Conservation (phyloP, 2,888 invertebrate species). For the Calameuta idolon region DNA sequence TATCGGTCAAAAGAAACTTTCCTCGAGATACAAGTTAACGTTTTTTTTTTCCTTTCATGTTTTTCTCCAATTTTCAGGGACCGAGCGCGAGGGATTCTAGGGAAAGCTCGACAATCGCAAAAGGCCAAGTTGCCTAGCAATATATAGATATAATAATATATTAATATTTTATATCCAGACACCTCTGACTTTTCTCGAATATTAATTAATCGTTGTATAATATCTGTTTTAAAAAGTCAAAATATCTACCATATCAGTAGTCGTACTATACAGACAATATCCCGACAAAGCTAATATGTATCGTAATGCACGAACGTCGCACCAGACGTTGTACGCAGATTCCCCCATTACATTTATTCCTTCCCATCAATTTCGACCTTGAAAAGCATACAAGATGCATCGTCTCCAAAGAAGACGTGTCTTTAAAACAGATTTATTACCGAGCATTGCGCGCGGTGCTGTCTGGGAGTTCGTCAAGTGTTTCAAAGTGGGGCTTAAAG, state of each 20-base stretch:
- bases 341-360: not conserved
- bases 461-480: not conserved
- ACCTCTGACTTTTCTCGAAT: constrained; percentile 43
- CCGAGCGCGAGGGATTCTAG: not conserved
- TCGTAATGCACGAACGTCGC: not conserved
- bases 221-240: constrained; percentile 35
- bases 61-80: not conserved
- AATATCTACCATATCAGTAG: constrained; percentile 37
- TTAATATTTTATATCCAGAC: constrained; percentile 49
- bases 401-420: not conserved
- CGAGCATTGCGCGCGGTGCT: not conserved
- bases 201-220: constrained; percentile 32
- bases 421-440: not conserved
- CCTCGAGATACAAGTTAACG: not conserved
- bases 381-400: not conserved
- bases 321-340: not conserved
- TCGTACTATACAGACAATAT: constrained; percentile 43
- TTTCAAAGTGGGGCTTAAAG: not conserved
- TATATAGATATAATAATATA: constrained; percentile 36
- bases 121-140: constrained; percentile 24
- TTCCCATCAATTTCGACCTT: not conserved
- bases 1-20: constrained; percentile 2
- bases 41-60: not conserved
- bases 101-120: constrained; percentile 42
- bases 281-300: not conserved